Evolutionary conservation across 1,140 invertebrate genomes (phyloP), one percentile per base, ranked within the genome.

Genomic region (Andrena cerasifolii): DNA sequence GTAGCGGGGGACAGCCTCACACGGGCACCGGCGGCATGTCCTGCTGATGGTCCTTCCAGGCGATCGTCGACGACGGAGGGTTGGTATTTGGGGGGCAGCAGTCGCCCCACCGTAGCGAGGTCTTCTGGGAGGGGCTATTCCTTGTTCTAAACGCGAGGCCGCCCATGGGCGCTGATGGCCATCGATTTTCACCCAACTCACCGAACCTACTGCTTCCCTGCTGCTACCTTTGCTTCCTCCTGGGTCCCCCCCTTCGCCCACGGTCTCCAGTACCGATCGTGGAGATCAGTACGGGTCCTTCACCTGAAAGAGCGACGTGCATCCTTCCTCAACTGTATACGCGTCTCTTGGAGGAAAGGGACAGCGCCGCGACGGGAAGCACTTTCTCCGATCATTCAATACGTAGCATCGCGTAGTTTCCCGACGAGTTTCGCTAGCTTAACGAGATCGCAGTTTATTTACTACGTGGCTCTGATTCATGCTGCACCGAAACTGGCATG

Each of bases 51-150:
- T 87, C 81, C 86, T 90, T 89, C 84, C 88, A 87, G 78, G 87
- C 80, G 83, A 82, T 82, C 83, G 89, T 86, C 80, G 85, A 88
- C 82, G 87, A 86, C 79, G 90, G 86, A 71, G 88, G 87, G 70
- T 88, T 91, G 86, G 80, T 80, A 80, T 90, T 91, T 67, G 88
- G 85, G 83, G 88, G 89, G 93, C 97, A 98, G 94, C 97, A 97
- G 93, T 98, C 97, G 91, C 97, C 97, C 97, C 97, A 98, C 93
- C 97, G 95, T 85, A 98, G 95, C 92, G 96, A 97, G 93, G 97
- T 98, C 95, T 98, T 98, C 94, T 98, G 97, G 93, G 97, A 98
- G 94, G 97, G 97, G 94, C 96, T 97, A 94, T 98, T 98, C 93
- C 96, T 96, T 91, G 97, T 98, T 94, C 95, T 98, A 96, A 98